These are phyloP conservation scores for Pherbina coryleti DNA, from an alignment of 2,888 invertebrate species.

Conservation along the genomic window DNA sequence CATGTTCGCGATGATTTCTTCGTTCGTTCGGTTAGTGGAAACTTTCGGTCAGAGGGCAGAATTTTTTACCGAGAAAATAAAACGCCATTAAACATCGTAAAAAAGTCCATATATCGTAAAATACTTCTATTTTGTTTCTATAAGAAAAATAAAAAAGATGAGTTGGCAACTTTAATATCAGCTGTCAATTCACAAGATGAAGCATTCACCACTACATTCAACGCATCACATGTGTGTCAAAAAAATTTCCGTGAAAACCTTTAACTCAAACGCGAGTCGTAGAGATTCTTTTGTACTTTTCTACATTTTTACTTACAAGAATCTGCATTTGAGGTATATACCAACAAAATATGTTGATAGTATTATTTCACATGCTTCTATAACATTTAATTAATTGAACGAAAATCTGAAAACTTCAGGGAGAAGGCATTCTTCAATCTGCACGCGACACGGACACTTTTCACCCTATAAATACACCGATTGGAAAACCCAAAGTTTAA, in stretches of 20 bases:
- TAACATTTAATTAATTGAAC: not conserved
- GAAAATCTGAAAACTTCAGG: not conserved
- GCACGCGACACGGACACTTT: not conserved
- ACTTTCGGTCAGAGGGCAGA: too few relatives aligned
- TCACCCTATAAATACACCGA: not conserved
- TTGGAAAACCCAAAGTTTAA: not conserved
- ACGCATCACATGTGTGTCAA: not conserved
- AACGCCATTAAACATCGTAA: too few relatives aligned
- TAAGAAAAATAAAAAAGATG: not conserved
- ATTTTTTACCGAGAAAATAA: too few relatives aligned
- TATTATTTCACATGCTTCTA: not conserved
- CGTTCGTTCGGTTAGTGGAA: too few relatives aligned
- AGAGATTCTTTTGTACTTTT: not conserved
- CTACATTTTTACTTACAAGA: not conserved
- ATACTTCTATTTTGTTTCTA: too few relatives aligned
- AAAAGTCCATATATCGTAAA: too few relatives aligned
- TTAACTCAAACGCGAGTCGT: not conserved
- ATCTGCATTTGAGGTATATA: constrained; percentile 1
- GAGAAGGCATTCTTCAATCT: not conserved
- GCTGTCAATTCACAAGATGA: not conserved
- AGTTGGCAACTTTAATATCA: not conserved
- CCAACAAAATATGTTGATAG: not conserved
- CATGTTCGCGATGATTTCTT: too few relatives aligned
- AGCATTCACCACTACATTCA: not conserved
- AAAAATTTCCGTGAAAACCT: not conserved